Evolutionary conservation across 1,140 invertebrate species (phyloP).

Genomic region (roundworm (Caenorhabditis elegans)): DNA sequence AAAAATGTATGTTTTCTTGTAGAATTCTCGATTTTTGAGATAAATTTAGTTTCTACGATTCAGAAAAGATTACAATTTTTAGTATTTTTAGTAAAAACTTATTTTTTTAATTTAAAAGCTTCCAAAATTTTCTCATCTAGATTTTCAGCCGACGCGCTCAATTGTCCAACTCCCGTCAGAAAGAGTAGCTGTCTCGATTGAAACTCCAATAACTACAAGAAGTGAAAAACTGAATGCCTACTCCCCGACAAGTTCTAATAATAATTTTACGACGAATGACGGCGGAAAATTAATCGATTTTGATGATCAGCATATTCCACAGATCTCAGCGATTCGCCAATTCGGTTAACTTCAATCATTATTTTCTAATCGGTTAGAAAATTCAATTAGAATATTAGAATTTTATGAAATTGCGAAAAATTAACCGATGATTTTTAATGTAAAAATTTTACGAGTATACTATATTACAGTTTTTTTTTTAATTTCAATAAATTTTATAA

Average conservation of each 20-base stretch:
- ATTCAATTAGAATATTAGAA: no score
- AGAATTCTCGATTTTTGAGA: not conserved
- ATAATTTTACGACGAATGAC: not conserved
- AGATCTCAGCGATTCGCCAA: not conserved
- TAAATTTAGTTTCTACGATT: no score
- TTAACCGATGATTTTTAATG: no score
- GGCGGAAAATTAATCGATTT: not conserved
- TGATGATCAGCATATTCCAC: constrained; percentile 2
- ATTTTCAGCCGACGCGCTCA: constrained; percentile 24
- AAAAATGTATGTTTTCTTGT: constrained; percentile 53
- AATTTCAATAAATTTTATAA: no score
- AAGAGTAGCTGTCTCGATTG: constrained; percentile 6
- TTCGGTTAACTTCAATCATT: not conserved
- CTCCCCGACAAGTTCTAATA: not conserved
- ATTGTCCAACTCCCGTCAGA: constrained; percentile 18
- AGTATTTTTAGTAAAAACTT: no score
- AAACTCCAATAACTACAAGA: not conserved
- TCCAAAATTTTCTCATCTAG: not conserved
- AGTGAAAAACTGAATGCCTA: not conserved
- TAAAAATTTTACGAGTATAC: no score
- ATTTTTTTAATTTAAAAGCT: no score
- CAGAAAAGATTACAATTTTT: no score
- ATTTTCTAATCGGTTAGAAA: no score
- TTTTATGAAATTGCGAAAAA: no score
- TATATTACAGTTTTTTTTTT: no score